These are phyloP conservation scores for Scaeva pyrastri DNA, from an alignment of 2,888 invertebrate species.

Conservation along the genomic window DNA sequence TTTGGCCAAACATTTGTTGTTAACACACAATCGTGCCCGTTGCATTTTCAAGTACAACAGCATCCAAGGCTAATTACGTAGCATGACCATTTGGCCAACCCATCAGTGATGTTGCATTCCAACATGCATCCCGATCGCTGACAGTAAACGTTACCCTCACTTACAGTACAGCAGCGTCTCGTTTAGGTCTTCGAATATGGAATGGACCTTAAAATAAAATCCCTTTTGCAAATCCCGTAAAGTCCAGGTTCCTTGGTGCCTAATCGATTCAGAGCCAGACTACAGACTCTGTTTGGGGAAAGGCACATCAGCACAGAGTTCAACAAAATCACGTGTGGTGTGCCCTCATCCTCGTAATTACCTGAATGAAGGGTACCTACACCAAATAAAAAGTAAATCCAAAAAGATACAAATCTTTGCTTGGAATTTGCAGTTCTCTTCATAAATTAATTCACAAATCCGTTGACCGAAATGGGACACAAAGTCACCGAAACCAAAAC, in stretches of 20 bases:
- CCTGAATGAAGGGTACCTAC: slow-evolving; percentile 40
- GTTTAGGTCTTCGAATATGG: slow-evolving; percentile 13
- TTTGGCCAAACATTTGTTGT: slow-evolving; percentile 53
- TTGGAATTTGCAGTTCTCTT: slow-evolving; percentile 63
- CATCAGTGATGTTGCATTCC: slow-evolving; percentile 49
- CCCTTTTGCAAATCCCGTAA: slow-evolving; percentile 31
- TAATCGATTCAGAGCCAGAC: slow-evolving; percentile 51
- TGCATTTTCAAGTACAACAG: slow-evolving; percentile 32
- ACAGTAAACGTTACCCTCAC: background rate
- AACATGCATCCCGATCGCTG: slow-evolving; percentile 56
- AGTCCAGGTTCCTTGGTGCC: slow-evolving; percentile 20
- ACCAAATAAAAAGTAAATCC: background rate
- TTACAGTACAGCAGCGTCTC: slow-evolving; percentile 7
- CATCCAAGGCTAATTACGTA: slow-evolving; percentile 63
- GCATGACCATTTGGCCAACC: slow-evolving; percentile 41
- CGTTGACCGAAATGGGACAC: slow-evolving; percentile 64
- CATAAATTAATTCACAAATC: slow-evolving; percentile 72
- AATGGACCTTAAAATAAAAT: slow-evolving; percentile 19
- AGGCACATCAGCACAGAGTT: background rate
- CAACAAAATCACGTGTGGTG: slow-evolving; percentile 24
- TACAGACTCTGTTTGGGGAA: slow-evolving; percentile 1
- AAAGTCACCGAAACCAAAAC: slow-evolving; percentile 62
- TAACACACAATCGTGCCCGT: slow-evolving; percentile 62
- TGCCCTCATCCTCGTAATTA: slow-evolving; percentile 58
- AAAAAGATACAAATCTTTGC: slow-evolving; percentile 57